Conservation (phyloP, 2,113 vertebrate species). For the Mobula birostris region DNA sequence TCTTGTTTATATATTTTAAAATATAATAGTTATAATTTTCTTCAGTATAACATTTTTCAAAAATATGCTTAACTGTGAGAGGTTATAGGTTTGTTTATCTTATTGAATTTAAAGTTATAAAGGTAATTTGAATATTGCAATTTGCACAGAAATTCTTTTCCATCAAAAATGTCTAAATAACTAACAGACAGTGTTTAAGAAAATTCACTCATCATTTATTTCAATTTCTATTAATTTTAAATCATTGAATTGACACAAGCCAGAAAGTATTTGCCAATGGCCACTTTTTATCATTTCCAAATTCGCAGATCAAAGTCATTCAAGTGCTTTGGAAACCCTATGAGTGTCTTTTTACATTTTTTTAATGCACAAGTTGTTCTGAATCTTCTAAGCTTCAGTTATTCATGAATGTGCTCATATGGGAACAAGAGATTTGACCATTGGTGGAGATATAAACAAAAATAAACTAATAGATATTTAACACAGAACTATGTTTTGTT, state of each 20-base stretch:
- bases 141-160: not conserved
- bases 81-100: not conserved
- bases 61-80: not conserved
- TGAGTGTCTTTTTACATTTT: not conserved
- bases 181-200: not conserved
- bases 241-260: not conserved
- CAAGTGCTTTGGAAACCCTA: not conserved
- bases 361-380: not conserved
- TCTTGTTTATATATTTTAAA: not conserved
- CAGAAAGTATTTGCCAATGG: not conserved
- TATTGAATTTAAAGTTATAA: not conserved
- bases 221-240: not conserved
- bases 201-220: not conserved
- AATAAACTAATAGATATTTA: not conserved
- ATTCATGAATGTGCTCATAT: not conserved
- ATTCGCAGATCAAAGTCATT: not conserved
- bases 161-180: not conserved
- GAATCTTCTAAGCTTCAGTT: not conserved
- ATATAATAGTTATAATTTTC: not conserved
- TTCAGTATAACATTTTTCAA: not conserved
- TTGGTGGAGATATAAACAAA: not conserved
- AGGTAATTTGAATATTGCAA: not conserved
- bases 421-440: not conserved
- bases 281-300: not conserved
- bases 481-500: no score